Conservation (phyloP, 2,113 vertebrate genomes). For the Meriones unguiculatus region DNA sequence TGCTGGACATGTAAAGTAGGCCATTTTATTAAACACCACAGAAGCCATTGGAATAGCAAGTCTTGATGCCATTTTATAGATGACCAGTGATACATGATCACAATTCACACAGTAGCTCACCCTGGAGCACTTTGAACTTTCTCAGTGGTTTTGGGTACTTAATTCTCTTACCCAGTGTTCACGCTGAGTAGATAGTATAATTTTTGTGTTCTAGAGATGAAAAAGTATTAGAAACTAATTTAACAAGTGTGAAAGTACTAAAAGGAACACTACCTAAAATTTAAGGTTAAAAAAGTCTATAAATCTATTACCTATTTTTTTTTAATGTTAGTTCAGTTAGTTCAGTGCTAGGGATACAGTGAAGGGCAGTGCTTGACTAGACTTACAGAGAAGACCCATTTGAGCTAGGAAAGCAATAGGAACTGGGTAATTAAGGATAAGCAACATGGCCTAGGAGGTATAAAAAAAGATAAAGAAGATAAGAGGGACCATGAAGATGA, state of each 20-base stretch:
- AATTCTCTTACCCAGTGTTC: not conserved
- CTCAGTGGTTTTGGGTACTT: not conserved
- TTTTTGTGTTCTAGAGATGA: not conserved
- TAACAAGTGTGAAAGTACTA: not conserved
- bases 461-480: not conserved
- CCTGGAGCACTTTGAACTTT: not conserved
- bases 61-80: not conserved
- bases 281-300: not conserved
- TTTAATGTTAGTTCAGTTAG: not conserved
- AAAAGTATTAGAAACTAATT: not conserved
- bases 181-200: not conserved
- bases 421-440: not conserved
- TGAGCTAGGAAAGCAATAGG: not conserved
- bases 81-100: not conserved
- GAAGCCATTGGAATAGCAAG: not conserved
- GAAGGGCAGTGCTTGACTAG: not conserved
- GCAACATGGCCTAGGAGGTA: not conserved
- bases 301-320: not conserved
- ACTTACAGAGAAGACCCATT: not conserved
- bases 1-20: not conserved
- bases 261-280: not conserved
- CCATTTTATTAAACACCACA: not conserved
- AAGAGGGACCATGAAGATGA: not conserved
- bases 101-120: not conserved
- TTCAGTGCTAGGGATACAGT: not conserved